Evolutionary conservation across 2,113 vertebrate genomes (phyloP), one percentile per base, ranked within the genome.

Genomic region (Burhinus oedicnemus): DNA sequence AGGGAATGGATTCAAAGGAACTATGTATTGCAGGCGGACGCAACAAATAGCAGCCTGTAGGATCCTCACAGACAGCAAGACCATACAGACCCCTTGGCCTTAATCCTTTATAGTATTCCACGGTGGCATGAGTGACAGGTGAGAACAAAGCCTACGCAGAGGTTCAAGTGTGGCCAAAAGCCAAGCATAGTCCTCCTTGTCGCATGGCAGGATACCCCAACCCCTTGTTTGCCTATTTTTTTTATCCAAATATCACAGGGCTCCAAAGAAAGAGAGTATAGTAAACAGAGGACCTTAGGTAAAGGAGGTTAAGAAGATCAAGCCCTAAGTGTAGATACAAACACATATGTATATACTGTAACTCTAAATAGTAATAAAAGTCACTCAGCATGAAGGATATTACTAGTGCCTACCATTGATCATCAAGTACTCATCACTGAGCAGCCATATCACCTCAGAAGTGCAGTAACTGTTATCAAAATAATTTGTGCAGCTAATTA

Each of bases 321-420:
- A 83, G 75, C 47, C 72, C 92, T 96, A 95, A 95, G 79, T 97
- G 95, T 96, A 97, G 95, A 97, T 97, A 95, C 84, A 97, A 97
- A 97, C 81, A 95, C 85, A 49, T 94, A 90, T 97, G 97, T 98
- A 98, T 96, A 97, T 98, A 98, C 82, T 97, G 94, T 97, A 97
- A 97, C 97, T 94, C 97, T 97, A 97, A 97, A 92, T 90, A 96
- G 84, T 96, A 89, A 95, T 92, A 78, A 91, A 95, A 97, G 82
- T 95, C 97, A 97, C 74, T 97, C 82, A 76, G 93, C 97, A 97
- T 97, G 97, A 98, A 97, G 84, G 92, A 96, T 97, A 97, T 97
- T 93, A 95, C 90, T 97, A 97, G 97, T 98, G 98, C 97, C 97
- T 98, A 96, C 94, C 81, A 94, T 23, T 95, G 95, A 95, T 97